These are phyloP conservation scores for Thunnus maccoyii DNA, from an alignment of 2,113 vertebrate species.

Conservation along the genomic window DNA sequence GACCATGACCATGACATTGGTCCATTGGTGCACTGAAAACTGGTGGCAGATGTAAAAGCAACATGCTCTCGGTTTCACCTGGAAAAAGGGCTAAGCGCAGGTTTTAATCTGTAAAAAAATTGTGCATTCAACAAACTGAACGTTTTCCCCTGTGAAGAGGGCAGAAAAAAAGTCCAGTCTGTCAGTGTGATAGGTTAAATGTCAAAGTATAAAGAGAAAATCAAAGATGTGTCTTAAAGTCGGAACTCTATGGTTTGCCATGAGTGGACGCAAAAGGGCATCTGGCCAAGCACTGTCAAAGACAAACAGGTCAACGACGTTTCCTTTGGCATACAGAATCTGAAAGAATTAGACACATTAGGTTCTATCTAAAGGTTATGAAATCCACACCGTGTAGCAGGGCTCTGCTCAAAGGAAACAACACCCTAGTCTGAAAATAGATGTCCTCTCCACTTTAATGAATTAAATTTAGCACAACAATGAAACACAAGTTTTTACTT, in stretches of 20 bases:
- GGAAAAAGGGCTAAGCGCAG: not conserved
- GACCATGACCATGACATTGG: too few relatives aligned
- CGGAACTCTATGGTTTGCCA: slow-evolving; percentile 6
- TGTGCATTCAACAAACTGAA: not conserved
- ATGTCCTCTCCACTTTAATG: slow-evolving; percentile 14
- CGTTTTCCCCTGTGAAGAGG: not conserved
- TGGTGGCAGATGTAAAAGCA: not conserved
- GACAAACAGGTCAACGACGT: slow-evolving; percentile 45
- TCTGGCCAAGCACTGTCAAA: slow-evolving; percentile 43
- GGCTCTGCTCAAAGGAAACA: slow-evolving; percentile 10
- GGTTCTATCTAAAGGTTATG: slow-evolving; percentile 56
- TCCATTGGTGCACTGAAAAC: not conserved
- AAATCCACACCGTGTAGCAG: not conserved
- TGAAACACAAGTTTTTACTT: slow-evolving; percentile 8
- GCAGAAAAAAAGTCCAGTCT: slow-evolving; percentile 6
- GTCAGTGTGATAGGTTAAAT: slow-evolving; percentile 49
- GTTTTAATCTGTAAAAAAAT: slow-evolving; percentile 26
- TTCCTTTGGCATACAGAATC: slow-evolving; percentile 23
- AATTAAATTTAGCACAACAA: slow-evolving; percentile 24
- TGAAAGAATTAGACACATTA: slow-evolving; percentile 24
- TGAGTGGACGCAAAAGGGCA: slow-evolving; percentile 62
- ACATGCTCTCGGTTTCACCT: slow-evolving; percentile 6
- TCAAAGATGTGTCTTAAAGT: slow-evolving; percentile 14
- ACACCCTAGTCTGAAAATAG: slow-evolving; percentile 5
- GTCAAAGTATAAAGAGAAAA: slow-evolving; percentile 40